These are phyloP conservation scores for Callipepla squamata DNA, from an alignment of 2,113 vertebrate species.

Conservation along the genomic window DNA sequence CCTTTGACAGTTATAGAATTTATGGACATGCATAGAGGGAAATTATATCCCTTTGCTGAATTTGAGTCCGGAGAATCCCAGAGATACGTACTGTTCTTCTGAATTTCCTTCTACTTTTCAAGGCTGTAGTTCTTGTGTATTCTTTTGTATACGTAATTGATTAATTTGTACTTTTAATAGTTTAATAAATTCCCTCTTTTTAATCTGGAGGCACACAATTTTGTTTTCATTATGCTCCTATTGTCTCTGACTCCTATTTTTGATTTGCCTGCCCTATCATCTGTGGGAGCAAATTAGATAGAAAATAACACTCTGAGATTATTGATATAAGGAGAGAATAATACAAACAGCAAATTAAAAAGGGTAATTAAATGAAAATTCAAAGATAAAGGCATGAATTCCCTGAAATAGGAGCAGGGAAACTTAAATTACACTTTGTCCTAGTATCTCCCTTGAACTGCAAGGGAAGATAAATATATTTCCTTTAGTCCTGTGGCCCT, in stretches of 20 bases:
- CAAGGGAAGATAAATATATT: not conserved
- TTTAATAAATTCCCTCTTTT: slow-evolving; percentile 61
- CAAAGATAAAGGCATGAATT: not conserved
- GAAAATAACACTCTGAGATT: slow-evolving; percentile 48
- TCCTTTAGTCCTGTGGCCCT: not conserved
- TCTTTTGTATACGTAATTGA: slow-evolving; percentile 74
- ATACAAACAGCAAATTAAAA: slow-evolving; percentile 17
- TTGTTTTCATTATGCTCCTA: slow-evolving; percentile 59
- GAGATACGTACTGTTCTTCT: slow-evolving; percentile 66
- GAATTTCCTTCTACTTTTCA: slow-evolving; percentile 70
- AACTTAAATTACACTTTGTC: slow-evolving; percentile 17
- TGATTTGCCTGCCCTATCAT: slow-evolving; percentile 14
- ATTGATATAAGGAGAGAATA: slow-evolving; percentile 41
- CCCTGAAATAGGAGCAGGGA: not conserved
- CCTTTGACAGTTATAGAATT: slow-evolving; percentile 76
- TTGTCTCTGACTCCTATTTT: slow-evolving; percentile 61
- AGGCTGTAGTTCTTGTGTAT: slow-evolving; percentile 66
- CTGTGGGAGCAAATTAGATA: slow-evolving; percentile 30
- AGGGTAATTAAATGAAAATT: slow-evolving; percentile 18
- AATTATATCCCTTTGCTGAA: slow-evolving; percentile 65
- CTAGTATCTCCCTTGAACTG: not conserved
- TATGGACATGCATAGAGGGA: slow-evolving; percentile 46
- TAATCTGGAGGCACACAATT: slow-evolving; percentile 60
- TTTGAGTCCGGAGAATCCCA: slow-evolving; percentile 67
- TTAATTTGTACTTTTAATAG: slow-evolving; percentile 73